Percentiles rank a stretch among this genome's conserved stretches.
Evolutionary conservation across 2,113 vertebrate species (phyloP).

Genomic region (Istiophorus platypterus): DNA sequence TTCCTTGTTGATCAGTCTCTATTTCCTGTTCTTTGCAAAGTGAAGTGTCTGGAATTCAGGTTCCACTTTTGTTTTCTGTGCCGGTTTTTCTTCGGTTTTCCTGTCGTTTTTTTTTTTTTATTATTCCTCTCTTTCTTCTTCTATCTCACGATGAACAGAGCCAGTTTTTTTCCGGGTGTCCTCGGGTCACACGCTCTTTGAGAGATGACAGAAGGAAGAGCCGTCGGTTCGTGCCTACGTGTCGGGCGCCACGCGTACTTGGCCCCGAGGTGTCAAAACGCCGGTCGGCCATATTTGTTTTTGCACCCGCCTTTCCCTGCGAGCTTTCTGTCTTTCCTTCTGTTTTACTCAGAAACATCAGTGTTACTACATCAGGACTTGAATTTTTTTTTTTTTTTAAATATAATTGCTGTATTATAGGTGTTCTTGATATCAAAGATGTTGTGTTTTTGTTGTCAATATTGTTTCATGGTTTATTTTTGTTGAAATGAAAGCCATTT

Average conservation of each 20-base stretch:
- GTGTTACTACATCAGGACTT: slow-evolving; percentile 90
- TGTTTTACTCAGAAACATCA: slow-evolving; percentile 80
- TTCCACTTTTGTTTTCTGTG: slow-evolving; percentile 58
- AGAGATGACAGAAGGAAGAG: slow-evolving; percentile 39
- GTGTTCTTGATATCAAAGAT: slow-evolving; percentile 63
- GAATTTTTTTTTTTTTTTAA: slow-evolving; percentile 83
- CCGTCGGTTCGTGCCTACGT: neutral
- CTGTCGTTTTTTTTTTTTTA: neutral
- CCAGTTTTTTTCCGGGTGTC: neutral
- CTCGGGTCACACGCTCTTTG: neutral
- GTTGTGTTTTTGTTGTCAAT: slow-evolving; percentile 58
- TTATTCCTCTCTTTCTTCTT: too few species aligned
- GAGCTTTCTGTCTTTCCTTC: slow-evolving; percentile 12
- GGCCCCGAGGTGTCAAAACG: slow-evolving; percentile 25
- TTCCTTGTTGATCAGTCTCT: slow-evolving; percentile 45
- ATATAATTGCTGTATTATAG: slow-evolving; percentile 69
- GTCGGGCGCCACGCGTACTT: slow-evolving; percentile 2
- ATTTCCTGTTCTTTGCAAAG: slow-evolving; percentile 46
- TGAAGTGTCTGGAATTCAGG: slow-evolving; percentile 58
- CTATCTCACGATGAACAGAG: slow-evolving; percentile 21
- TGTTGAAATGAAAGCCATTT: slow-evolving; percentile 65
- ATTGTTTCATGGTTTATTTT: slow-evolving; percentile 41
- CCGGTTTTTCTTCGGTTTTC: slow-evolving; percentile 16
- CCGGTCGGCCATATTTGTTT: slow-evolving; percentile 53
- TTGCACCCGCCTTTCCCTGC: slow-evolving; percentile 22